Percentiles rank a stretch among this genome's conserved stretches.
These are phyloP conservation scores for Nycticorax nycticorax DNA, from an alignment of 2,113 vertebrate genomes.

Conservation along the genomic window DNA sequence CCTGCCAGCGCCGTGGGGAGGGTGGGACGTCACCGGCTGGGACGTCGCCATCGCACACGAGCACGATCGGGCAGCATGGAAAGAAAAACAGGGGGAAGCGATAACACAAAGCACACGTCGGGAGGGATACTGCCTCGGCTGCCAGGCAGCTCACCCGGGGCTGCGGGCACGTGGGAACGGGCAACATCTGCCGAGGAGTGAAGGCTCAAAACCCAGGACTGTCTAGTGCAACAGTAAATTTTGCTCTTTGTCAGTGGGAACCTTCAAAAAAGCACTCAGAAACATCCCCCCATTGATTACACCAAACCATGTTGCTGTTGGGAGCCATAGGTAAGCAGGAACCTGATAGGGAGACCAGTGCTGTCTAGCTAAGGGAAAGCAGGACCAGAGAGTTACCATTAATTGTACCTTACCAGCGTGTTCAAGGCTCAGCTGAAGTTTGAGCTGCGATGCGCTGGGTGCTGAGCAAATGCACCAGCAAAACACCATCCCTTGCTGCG, in stretches of 20 bases:
- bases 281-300: accelerated
- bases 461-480: neutral
- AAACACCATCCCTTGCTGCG: neutral
- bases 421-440: neutral
- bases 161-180: accelerated
- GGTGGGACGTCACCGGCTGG: neutral
- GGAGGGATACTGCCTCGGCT: neutral
- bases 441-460: neutral
- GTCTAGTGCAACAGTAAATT: too few species aligned
- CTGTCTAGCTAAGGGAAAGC: neutral
- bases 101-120: neutral
- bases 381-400: neutral
- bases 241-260: neutral
- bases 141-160: neutral
- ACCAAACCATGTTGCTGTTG: neutral
- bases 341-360: accelerated
- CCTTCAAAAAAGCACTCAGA: neutral
- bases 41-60: accelerated
- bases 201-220: neutral
- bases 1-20: accelerated
- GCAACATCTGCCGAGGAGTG: accelerated
- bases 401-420: accelerated
- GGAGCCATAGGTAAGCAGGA: neutral
- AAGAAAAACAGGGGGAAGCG: accelerated
- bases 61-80: accelerated